phyloP scores from a whole-genome alignment of 2,113 vertebrate genomes.

The Leptosomus discolor region DNA sequence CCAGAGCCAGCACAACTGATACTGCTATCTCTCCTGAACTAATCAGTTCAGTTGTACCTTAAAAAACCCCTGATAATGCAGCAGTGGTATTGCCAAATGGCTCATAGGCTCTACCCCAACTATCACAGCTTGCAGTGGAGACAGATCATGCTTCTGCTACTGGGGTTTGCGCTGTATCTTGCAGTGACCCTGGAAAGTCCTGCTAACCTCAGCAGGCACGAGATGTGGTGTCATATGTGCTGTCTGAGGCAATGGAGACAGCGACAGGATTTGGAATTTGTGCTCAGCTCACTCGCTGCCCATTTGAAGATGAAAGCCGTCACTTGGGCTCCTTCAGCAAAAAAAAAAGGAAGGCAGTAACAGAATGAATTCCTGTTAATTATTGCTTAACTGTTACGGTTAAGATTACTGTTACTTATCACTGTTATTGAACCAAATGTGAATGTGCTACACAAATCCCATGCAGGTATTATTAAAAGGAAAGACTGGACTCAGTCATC shows the following conservation, averaged over 20 bases:
- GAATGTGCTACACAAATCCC: background rate
- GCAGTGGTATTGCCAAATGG: background rate
- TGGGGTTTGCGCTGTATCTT: background rate
- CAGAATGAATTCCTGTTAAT: background rate
- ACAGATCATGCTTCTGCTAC: background rate
- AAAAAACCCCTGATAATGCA: background rate
- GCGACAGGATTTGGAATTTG: fast-evolving
- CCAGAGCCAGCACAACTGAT: background rate
- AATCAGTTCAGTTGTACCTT: background rate
- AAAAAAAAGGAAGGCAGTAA: background rate
- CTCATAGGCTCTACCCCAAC: background rate
- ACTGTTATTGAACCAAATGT: background rate
- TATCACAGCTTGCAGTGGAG: background rate
- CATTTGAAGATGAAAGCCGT: background rate
- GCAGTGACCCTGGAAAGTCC: background rate
- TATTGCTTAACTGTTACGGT: background rate
- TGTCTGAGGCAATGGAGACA: background rate
- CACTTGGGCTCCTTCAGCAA: background rate
- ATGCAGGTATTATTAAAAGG: background rate
- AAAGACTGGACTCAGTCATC: background rate
- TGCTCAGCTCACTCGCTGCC: background rate
- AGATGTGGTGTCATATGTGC: background rate
- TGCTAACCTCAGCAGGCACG: background rate
- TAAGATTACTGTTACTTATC: background rate
- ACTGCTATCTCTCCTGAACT: background rate